A percentile compares a stretch with the other conserved stretches of the same genome.
These are phyloP conservation scores for Arrhopalites spinosus DNA, from an alignment of 2,888 invertebrate species.

Conservation along the genomic window DNA sequence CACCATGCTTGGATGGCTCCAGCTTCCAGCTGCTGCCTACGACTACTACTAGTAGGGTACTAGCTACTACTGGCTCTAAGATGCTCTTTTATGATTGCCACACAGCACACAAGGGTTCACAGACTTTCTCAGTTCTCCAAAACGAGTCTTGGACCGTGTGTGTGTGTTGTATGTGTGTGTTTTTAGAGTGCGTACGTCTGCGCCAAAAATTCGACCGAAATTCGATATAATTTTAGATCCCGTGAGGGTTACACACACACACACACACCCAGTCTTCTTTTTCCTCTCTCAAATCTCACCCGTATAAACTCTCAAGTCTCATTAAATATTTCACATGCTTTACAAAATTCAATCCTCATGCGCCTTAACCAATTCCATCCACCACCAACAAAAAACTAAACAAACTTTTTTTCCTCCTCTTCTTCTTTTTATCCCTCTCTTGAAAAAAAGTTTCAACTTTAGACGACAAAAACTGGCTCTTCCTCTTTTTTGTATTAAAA, in stretches of 20 bases:
- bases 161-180: no score
- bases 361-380: conserved; percentile 1
- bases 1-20: background rate
- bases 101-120: no score
- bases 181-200: background rate
- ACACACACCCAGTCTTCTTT: background rate
- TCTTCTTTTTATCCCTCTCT: background rate
- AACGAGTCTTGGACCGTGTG: no score
- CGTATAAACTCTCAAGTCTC: conserved; percentile 6
- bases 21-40: background rate
- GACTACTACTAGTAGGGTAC: background rate
- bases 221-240: conserved; percentile 17
- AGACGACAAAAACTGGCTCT: no score
- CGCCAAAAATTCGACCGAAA: conserved; percentile 17
- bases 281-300: conserved; percentile 5
- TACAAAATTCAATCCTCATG: conserved; percentile 13
- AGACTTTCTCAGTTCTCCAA: no score
- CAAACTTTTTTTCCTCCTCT: background rate
- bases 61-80: no score
- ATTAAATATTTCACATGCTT: conserved; percentile 15
- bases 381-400: background rate
- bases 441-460: no score
- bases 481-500: background rate
- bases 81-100: no score
- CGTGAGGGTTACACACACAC: conserved; percentile 9